Percentiles rank a stretch among this genome's conserved stretches.
phyloP scores from a whole-genome alignment of 2,113 vertebrate genomes.

The Nannospalax galili region DNA sequence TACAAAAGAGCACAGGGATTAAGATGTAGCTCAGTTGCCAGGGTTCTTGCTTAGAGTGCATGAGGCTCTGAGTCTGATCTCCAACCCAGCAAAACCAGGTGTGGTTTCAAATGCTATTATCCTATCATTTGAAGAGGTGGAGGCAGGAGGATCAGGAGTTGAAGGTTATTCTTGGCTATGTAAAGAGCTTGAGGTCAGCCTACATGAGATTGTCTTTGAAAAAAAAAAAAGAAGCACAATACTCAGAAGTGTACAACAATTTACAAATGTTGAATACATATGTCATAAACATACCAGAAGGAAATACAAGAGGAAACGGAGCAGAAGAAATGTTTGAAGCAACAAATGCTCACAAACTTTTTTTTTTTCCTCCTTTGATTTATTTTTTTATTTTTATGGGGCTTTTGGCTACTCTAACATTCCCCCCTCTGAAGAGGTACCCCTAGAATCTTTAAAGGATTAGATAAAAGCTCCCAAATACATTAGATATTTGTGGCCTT shows the following conservation, averaged over 20 bases:
- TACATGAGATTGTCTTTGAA: background rate
- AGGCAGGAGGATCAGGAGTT: background rate
- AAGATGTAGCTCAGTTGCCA: too few species aligned
- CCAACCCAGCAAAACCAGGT: background rate
- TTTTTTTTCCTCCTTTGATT: too few species aligned
- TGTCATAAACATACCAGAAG: background rate
- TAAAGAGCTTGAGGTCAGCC: background rate
- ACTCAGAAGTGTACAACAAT: background rate
- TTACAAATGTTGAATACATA: background rate
- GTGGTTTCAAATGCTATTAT: background rate
- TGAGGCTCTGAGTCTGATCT: background rate
- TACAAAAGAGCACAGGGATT: background rate
- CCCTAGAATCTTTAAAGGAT: too few species aligned
- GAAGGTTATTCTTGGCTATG: background rate
- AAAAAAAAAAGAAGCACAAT: background rate
- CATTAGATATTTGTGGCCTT: too few species aligned
- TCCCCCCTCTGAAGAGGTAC: too few species aligned
- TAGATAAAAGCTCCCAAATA: too few species aligned
- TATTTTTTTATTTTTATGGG: too few species aligned
- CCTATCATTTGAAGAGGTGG: background rate
- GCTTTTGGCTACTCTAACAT: too few species aligned
- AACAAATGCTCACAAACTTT: too few species aligned
- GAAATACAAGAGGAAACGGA: background rate
- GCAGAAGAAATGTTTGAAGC: background rate
- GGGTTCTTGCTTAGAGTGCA: background rate